Evolutionary conservation across 2,113 vertebrate species (phyloP).

Genomic region (Indri indri): DNA sequence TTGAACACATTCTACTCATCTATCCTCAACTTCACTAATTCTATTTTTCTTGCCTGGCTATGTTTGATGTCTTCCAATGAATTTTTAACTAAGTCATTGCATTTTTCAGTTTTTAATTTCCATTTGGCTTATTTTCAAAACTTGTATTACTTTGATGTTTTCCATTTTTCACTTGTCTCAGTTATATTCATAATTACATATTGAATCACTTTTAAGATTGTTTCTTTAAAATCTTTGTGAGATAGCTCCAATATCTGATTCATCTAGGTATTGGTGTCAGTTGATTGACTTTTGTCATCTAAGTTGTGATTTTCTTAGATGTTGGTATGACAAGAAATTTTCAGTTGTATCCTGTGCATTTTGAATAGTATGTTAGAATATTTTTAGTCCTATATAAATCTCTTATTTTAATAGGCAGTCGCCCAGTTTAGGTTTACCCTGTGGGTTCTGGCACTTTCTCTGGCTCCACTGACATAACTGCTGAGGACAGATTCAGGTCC

Average conservation of each 20-base stretch:
- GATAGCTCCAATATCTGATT: not conserved
- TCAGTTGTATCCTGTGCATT: not conserved
- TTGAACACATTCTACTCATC: not conserved
- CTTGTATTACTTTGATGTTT: not conserved
- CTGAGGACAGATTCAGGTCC: not conserved
- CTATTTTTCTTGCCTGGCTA: not conserved
- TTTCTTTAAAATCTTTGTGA: not conserved
- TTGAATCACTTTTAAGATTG: not conserved
- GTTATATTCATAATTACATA: not conserved
- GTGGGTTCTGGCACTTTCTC: not conserved
- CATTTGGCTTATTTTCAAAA: not conserved
- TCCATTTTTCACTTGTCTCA: not conserved
- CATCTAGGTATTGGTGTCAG: not conserved
- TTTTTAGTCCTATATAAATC: not conserved
- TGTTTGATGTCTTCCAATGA: not conserved
- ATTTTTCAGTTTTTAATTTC: not conserved
- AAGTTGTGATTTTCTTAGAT: not conserved
- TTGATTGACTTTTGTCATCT: not conserved
- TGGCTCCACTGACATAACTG: not conserved
- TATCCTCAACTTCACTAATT: not conserved
- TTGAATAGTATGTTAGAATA: not conserved
- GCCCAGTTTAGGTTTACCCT: not conserved
- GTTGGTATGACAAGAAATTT: not conserved
- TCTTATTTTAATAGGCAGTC: not conserved
- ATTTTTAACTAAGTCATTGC: not conserved